Evolutionary conservation across 2,797 vertebrate genomes (phyloP), one percentile per base, ranked within the genome.

Genomic region (Sylvia borin): DNA sequence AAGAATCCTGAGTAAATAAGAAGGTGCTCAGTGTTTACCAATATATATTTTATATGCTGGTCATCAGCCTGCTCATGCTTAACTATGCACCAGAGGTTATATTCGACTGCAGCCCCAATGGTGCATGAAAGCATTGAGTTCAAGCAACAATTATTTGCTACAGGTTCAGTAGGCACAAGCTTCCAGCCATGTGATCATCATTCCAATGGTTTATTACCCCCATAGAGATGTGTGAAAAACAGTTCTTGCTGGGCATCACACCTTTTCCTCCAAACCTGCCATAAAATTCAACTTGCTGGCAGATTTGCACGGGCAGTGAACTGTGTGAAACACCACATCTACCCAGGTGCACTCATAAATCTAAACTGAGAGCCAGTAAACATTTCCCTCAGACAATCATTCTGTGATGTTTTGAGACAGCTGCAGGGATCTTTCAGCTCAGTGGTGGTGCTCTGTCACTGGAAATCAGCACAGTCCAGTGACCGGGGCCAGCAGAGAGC

Each of bases 1-100:
- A 27, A 93, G 88, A 95, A 77, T 87, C 94, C 92, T 72, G 77
- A 95, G 80, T 90, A 94, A 94, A 64, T 91, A 85, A 92, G 70
- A 78, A 92, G 93, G 86, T 85, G 93, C 83, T 90, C 68, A 15
- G 65, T 85, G 67, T 90, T 92, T 79, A 94, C 60, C 77, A 82
- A 54, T 71, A 74, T 13, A 19, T 91, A 77, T 78, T 94, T 93
- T 57, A 45, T 84, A 62, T 29, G 50, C 74, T 88, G 50, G 75
- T 85, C 83, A 82, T 88, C 64, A 87, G 85, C 71, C 91, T 95
- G 85, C 51, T 91, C 75, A 61, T 65, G 71, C 91, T 87, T 82
- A 89, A 94, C 74, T 76, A 71, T 93, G 90, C 55, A 90, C 90
- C 90, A 81, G 2, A 66, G 73, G 36, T 78, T 88, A 54, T 45